These are phyloP conservation scores for Sciurus vulgaris DNA, from an alignment of 2,797 vertebrate genomes.

Conservation along the genomic window DNA sequence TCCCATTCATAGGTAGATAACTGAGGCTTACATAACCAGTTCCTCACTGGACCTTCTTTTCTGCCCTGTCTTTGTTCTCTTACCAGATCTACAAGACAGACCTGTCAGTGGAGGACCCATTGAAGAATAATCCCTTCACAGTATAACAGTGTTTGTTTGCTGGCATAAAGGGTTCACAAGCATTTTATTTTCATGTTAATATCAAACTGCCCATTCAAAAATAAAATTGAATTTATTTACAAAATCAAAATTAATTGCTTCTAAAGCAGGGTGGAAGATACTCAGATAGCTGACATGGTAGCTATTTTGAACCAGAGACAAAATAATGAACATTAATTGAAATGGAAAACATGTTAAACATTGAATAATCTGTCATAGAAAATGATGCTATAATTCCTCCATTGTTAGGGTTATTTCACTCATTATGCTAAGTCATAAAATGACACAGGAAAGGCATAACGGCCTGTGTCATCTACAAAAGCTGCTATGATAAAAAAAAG, in stretches of 20 bases:
- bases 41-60: not conserved
- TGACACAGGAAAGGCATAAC: constrained; percentile 70
- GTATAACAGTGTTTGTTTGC: not conserved
- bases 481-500: not conserved
- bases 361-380: constrained; percentile 77
- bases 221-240: constrained; percentile 80
- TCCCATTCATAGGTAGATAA: not conserved
- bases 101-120: not conserved
- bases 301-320: constrained; percentile 77
- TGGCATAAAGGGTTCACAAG: constrained; percentile 30
- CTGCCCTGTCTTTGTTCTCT: not conserved
- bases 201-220: constrained; percentile 76
- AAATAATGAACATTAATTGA: constrained; percentile 80
- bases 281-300: constrained; percentile 65
- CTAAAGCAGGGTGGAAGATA: constrained; percentile 66
- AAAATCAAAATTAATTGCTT: constrained; percentile 80
- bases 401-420: constrained; percentile 71
- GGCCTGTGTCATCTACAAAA: constrained; percentile 64
- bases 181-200: constrained; percentile 75
- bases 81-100: not conserved
- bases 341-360: constrained; percentile 77
- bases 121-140: not conserved
- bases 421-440: constrained; percentile 77
- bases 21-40: accelerated
- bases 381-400: constrained; percentile 75